Conservation (phyloP, 2,888 invertebrate genomes). For the Polydrusus pterygomalis region DNA sequence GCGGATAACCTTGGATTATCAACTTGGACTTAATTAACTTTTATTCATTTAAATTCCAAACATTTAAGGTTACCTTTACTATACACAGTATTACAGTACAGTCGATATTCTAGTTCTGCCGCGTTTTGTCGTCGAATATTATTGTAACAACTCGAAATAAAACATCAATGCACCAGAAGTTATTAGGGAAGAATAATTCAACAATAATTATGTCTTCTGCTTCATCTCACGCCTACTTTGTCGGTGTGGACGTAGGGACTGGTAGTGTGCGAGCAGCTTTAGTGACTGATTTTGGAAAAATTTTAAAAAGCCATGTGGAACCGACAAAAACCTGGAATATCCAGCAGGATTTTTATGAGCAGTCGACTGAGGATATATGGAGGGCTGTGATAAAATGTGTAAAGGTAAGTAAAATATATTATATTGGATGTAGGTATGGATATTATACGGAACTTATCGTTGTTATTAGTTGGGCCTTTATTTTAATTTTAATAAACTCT, state of each 20-base stretch:
- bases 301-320: conserved; percentile 78
- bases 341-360: conserved; percentile 86
- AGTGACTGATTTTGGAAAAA: conserved; percentile 80
- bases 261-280: conserved; percentile 92
- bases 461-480: too few relatives aligned
- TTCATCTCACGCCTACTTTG: conserved; percentile 74
- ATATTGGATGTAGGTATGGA: too few relatives aligned
- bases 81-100: too few relatives aligned
- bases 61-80: too few relatives aligned
- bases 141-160: too few relatives aligned
- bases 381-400: conserved; percentile 81
- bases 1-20: conserved; percentile 32
- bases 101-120: too few relatives aligned
- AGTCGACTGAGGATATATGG: conserved; percentile 95
- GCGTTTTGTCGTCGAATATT: too few relatives aligned
- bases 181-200: too few relatives aligned
- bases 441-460: too few relatives aligned
- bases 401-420: conserved; percentile 76
- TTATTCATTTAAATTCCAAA: conserved; percentile 7
- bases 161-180: not conserved
- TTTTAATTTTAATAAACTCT: too few relatives aligned
- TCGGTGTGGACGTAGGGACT: conserved; percentile 96
- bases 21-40: conserved; percentile 5
- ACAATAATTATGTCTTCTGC: not conserved
- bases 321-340: conserved; percentile 84